Evolutionary conservation across 2,888 invertebrate species (phyloP), one percentile per base, ranked within the genome.

Genomic region (Strigamia maritima): DNA sequence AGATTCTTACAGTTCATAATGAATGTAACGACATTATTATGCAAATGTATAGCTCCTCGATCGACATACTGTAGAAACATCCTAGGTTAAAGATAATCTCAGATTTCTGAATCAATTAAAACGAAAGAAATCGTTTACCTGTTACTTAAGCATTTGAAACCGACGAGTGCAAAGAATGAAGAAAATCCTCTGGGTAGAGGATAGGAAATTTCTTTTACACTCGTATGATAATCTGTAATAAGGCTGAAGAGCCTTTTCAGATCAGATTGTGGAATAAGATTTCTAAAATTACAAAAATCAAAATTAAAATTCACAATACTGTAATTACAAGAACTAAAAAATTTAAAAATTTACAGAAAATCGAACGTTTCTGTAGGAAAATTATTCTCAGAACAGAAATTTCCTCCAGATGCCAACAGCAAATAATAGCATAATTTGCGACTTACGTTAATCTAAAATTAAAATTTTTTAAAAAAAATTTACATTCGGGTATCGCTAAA

Each of bases 61-160:
- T 75, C 75, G 35, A 75, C 35, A 19, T 75, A 75, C 16, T 75
- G 75, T 12, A 75, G 10, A 75, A 75, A 75, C 75, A 75, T 75
- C 19, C 75, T 75, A 35, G 2, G 14, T n/a, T 35, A 38, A 40
- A 31, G 12, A 75, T 12, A 31, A 19, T 24, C 26, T 40, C 8
- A 22, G n/a, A 12, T 31, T 35, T 75, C 26, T 22, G 31, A 75
- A 35, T 1, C 22, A n/a, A 24, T n/a, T 7, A n/a, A 19, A 49
- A 28, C n/a, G n/a, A n/a, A 14, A 28, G 8, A 60, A 10, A 60
- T 19, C 8, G 2, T 22, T 65, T 31, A 75, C 75, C 75, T 2
- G 1, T 38, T 19, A 35, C n/a, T 40, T 75, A 75, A n/a, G 35
- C 75, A 75, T 40, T 35, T 75, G 22, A 75, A 75, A 10, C n/a